These are phyloP conservation scores for Microtus montanus DNA, from an alignment of 2,113 vertebrate genomes.

Conservation along the genomic window DNA sequence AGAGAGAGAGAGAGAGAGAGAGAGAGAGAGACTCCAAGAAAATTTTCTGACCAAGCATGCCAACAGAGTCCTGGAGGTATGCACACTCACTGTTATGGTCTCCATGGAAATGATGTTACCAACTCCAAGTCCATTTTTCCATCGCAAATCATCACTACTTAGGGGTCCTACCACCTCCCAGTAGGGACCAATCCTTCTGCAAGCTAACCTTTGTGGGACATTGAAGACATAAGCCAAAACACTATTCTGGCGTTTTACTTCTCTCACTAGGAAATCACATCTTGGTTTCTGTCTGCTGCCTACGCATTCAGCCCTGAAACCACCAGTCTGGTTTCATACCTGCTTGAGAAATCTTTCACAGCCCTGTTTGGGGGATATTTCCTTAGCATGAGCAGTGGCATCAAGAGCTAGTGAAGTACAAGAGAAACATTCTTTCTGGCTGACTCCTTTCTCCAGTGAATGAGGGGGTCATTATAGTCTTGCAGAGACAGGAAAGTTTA, in stretches of 20 bases:
- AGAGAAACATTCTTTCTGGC: conserved; percentile 71
- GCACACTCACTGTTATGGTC: neutral
- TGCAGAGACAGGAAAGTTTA: neutral
- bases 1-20: neutral
- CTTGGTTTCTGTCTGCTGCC: neutral
- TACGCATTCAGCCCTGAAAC: neutral
- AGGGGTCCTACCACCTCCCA: neutral
- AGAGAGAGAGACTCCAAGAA: neutral
- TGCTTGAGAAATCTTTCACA: conserved; percentile 36
- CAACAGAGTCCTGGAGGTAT: neutral
- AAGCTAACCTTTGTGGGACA: neutral
- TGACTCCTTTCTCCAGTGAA: conserved; percentile 47
- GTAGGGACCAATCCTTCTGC: neutral
- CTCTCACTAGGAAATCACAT: neutral
- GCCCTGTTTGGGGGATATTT: conserved; percentile 8
- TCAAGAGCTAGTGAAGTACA: conserved; percentile 56
- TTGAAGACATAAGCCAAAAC: neutral
- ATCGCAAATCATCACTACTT: neutral
- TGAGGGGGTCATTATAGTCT: conserved; percentile 21
- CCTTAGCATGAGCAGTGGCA: conserved; percentile 65
- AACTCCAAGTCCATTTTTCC: neutral
- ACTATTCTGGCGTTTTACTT: neutral
- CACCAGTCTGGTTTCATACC: neutral
- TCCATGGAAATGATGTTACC: neutral
- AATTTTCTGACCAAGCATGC: neutral